Conservation (phyloP, 2,113 vertebrate genomes). For the Erpornis zantholeuca region DNA sequence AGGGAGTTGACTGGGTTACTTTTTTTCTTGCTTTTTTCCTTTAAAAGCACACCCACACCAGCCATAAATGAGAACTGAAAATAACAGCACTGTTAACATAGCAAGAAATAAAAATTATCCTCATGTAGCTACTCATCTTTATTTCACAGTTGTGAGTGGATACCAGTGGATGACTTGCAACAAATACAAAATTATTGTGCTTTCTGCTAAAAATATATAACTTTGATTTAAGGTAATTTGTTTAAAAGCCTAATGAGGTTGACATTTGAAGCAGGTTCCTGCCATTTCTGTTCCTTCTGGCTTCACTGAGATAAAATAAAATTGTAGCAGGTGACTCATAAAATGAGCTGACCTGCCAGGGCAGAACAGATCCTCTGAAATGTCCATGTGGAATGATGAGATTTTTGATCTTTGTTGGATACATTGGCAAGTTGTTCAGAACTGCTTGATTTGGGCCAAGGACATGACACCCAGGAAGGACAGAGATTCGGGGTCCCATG, state of each 20-base stretch:
- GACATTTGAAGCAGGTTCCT: conserved; percentile 35
- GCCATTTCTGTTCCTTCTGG: conserved; percentile 2
- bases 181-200: conserved; percentile 2
- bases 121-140: background rate
- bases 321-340: conserved; percentile 6
- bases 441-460: background rate
- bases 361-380: background rate
- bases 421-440: background rate
- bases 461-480: background rate
- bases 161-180: background rate
- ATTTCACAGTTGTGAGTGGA: conserved; percentile 8
- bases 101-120: background rate
- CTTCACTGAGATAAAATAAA: conserved; percentile 37
- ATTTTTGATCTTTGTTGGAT: background rate
- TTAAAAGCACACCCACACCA: background rate
- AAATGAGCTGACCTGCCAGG: background rate
- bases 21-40: background rate
- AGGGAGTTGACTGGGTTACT: background rate
- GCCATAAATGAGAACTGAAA: background rate
- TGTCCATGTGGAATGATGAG: background rate
- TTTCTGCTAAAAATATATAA: conserved; percentile 58
- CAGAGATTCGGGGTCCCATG: rapidly evolving
- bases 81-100: background rate
- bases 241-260: conserved; percentile 41
- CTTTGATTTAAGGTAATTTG: conserved; percentile 40